phyloP scores from a whole-genome alignment of 2,888 invertebrate genomes.

The Xestia xanthographa region DNA sequence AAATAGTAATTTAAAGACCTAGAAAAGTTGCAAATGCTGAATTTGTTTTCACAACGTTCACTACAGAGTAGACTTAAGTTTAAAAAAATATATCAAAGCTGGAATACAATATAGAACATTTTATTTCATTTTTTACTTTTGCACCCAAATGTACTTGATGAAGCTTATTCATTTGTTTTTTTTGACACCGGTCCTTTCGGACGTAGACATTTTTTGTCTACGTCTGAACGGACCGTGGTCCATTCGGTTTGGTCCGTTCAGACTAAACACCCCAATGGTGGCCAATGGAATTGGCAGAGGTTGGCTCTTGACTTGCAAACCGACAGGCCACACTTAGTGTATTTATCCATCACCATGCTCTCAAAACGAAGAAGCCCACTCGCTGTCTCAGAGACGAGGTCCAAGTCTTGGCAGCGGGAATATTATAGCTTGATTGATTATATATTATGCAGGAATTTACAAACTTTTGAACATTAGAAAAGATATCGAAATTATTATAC shows the following conservation, averaged over 20 bases:
- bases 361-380: neutral
- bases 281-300: neutral
- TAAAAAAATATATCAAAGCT: neutral
- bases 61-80: neutral
- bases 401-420: neutral
- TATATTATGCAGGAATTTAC: neutral
- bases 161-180: too few species aligned
- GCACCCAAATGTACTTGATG: too few species aligned
- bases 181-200: too few species aligned
- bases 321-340: neutral
- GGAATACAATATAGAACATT: too few species aligned
- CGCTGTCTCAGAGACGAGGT: neutral
- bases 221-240: too few species aligned
- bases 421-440: neutral
- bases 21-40: neutral
- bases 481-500: neutral
- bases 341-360: neutral
- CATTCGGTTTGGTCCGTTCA: too few species aligned
- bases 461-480: neutral
- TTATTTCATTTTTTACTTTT: too few species aligned
- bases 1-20: neutral
- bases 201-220: too few species aligned
- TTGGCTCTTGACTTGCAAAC: neutral
- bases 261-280: too few species aligned
- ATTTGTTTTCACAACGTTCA: neutral